Conservation (phyloP, 2,797 vertebrate species). For the Sebastolobus altivelis region DNA sequence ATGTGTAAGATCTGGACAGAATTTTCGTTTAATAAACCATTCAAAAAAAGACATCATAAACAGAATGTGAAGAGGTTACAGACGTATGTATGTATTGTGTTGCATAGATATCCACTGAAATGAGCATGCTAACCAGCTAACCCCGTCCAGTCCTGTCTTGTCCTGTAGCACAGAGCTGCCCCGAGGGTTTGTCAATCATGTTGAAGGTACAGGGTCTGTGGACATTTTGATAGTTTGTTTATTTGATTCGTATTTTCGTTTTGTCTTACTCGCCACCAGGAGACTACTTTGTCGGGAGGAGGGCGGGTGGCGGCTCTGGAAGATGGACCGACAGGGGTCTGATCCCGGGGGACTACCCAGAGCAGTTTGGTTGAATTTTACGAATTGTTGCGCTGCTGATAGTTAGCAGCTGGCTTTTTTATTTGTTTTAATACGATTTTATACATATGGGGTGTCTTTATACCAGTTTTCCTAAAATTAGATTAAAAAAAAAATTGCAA, state of each 20-base stretch:
- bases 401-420: too few relatives aligned
- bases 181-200: not conserved
- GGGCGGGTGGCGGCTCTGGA: too few relatives aligned
- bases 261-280: too few relatives aligned
- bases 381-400: too few relatives aligned
- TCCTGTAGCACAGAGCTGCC: not conserved
- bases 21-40: not conserved
- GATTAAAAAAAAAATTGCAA: too few relatives aligned
- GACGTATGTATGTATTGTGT: not conserved
- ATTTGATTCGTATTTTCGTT: too few relatives aligned
- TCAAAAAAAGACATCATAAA: not conserved
- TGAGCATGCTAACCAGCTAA: slow-evolving; percentile 1
- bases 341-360: too few relatives aligned
- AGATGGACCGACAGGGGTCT: too few relatives aligned
- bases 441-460: too few relatives aligned
- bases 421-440: too few relatives aligned
- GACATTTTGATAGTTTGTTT: not conserved
- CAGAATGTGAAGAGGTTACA: not conserved
- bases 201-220: not conserved
- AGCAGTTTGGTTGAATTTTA: too few relatives aligned
- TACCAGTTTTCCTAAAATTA: too few relatives aligned
- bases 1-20: not conserved
- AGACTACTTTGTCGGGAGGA: not conserved
- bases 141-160: not conserved
- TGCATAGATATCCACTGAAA: not conserved